Base-by-base conservation (phyloP, 2,888 invertebrate species). In the Graphium colonna region DNA sequence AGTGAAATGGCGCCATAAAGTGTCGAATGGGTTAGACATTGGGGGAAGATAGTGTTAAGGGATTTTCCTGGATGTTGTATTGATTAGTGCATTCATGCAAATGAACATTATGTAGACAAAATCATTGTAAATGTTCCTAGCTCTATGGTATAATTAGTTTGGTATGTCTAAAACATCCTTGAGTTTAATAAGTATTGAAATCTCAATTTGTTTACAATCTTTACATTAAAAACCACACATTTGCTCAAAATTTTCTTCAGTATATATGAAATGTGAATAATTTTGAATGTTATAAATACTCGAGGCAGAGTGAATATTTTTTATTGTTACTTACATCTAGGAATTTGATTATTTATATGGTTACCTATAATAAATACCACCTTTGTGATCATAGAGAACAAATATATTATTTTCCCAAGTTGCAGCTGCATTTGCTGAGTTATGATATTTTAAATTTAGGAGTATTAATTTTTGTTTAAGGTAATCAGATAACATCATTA, bases 91-190 rank as follows among this genome's bases (percentile, higher is more conserved):
- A 77, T 72, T 73, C 77, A 69, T 79, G 77, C 62, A 67, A 67
- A 65, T 71, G 69, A 60, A 69, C 64, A 64, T 64, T 62, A 65
- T 59, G 66, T 77, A 75, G 75, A 65, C 65, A 55, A 60, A 60
- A 60, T 70, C 69, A 71, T 73, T 77, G 65, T 77, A 62, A 64
- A 77, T 77, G 82, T 85, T 84, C 82, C 78, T 84, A 83, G 78
- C 61, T 75, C 66, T 58, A 74, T 52, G 50, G 68, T 79, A 71
- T 77, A 70, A 63, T 75, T 77, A 49, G 57, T 62, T 21, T n/a
- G 18, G 41, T 55, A 26, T 55, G 39, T 18, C 3, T 9, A 33
- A 41, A 48, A 45, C 41, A 38, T 4, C 45, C 15, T 15, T 45
- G 17, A 28, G 36, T 49, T 26, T 44, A 17, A 16, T 46, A 4